A percentile compares a stretch with the other conserved stretches of the same genome.
Conservation (phyloP, 2,888 invertebrate genomes). For the Lithophane semibrunnea region DNA sequence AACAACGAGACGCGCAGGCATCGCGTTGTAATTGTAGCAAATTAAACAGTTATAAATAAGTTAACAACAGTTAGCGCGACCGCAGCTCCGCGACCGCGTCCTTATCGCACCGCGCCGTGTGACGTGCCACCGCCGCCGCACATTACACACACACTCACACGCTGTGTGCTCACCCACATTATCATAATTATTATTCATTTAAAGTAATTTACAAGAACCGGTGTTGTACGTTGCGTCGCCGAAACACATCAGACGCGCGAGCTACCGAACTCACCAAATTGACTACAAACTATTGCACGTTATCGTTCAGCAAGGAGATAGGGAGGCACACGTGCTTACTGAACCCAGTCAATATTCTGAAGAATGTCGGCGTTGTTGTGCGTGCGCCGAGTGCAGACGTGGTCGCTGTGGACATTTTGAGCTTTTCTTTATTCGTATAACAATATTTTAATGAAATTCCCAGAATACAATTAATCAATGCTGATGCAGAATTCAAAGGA, state of each 20-base stretch:
- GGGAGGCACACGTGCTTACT: slow-evolving; percentile 28
- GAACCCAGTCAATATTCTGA: slow-evolving; percentile 1
- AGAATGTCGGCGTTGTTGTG: neutral
- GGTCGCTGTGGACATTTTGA: neutral
- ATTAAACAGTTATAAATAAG: slow-evolving; percentile 63
- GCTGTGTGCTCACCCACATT: slow-evolving; percentile 13
- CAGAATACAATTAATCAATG: neutral
- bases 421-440: neutral
- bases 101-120: slow-evolving; percentile 39
- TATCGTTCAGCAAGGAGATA: slow-evolving; percentile 33
- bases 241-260: slow-evolving; percentile 1
- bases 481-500: neutral
- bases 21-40: slow-evolving; percentile 48
- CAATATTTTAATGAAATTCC: neutral
- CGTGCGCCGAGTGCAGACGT: neutral
- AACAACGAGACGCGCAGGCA: slow-evolving; percentile 15
- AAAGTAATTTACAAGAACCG: slow-evolving; percentile 30
- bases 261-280: slow-evolving; percentile 40
- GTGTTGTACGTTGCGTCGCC: slow-evolving; percentile 11
- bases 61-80: slow-evolving; percentile 60
- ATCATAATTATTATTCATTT: slow-evolving; percentile 31
- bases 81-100: slow-evolving; percentile 50
- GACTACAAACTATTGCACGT: slow-evolving; percentile 30
- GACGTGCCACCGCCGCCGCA: slow-evolving; percentile 11
- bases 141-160: neutral